Base-by-base conservation (phyloP, 1,140 invertebrate species). In the Zelostemma sp. region DNA sequence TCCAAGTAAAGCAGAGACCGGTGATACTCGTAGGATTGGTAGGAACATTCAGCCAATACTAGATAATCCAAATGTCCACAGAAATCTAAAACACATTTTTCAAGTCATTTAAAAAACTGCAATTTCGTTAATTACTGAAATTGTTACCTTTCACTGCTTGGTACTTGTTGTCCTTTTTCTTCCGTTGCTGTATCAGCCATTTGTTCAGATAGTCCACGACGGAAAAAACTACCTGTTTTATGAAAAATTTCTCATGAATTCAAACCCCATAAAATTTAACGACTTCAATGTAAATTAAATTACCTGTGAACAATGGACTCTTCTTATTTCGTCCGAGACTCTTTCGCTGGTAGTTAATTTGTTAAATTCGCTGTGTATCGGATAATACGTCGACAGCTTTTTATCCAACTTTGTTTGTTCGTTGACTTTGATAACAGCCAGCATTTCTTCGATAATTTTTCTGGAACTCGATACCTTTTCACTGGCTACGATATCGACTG, bases 1-100 rank as follows among this genome's bases (percentile, higher is more conserved):
- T 95, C 93, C 14, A 93, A 73, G 74, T 93, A 94, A 74, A 92
- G 88, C 14, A 94, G 70, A 0, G 92, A 90, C 11, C 93, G 82
- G 46, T 92, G 88, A 75, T 92, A 89, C 74, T 94, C 92, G 0
- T 89, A 89, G 50, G 90, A 92, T 9, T 89, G 85, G 70, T 91
- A 93, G 73, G 92, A 93, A 18, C 90, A 90, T 18, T 88, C 84
- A 0, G 92, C 89, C 46, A 93, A 85, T 14, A 87, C 79, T n/a
- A 91, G 74, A 73, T 90, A 91, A 55, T 91, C 89, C 51, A 94
- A 89, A 63, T 72, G 84, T 77, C 31, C 83, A 71, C 68, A 89
- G 68, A 81, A 93, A 87, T 67, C 84, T 88, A 71, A 41, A 78
- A 49, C 46, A 76, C 75, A 74, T 47, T 15, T 11, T 38, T 38